Evolutionary conservation across 2,888 invertebrate species (phyloP).

Genomic region (Phortica okadai): DNA sequence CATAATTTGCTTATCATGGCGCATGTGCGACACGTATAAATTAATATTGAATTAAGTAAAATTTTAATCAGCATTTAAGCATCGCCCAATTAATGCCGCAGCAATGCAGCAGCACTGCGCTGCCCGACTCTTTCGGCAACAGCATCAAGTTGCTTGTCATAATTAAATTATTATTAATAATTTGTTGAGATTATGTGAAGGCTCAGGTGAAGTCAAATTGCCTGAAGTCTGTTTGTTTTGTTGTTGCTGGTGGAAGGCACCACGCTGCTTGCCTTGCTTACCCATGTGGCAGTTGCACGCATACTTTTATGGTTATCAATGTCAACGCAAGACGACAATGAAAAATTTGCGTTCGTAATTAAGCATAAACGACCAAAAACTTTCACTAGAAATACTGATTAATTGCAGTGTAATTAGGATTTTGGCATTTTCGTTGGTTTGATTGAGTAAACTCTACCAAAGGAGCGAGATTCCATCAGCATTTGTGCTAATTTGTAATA

Average conservation of each 20-base stretch:
- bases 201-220: slow-evolving; percentile 2
- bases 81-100: slow-evolving; percentile 15
- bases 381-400: slow-evolving; percentile 31
- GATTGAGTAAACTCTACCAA: too few relatives aligned
- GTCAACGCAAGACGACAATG: slow-evolving; percentile 25
- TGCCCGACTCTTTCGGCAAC: neutral
- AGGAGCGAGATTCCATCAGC: too few relatives aligned
- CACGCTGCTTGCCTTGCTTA: slow-evolving; percentile 5
- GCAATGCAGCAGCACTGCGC: neutral
- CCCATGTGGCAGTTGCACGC: slow-evolving; percentile 1
- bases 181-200: slow-evolving; percentile 33
- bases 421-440: neutral
- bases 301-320: slow-evolving; percentile 21
- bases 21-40: slow-evolving; percentile 24
- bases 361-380: neutral
- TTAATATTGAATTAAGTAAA: slow-evolving; percentile 29
- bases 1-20: slow-evolving; percentile 63
- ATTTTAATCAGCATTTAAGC: slow-evolving; percentile 22
- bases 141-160: slow-evolving; percentile 52
- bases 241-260: neutral
- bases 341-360: slow-evolving; percentile 10
- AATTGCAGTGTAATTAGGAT: slow-evolving; percentile 26
- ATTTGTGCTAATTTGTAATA: too few relatives aligned
- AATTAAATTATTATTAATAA: slow-evolving; percentile 58
- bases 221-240: neutral